Percentiles rank a stretch among this genome's conserved stretches.
phyloP scores from a whole-genome alignment of 1,140 invertebrate genomes.

The Drosophila gunungcola region DNA sequence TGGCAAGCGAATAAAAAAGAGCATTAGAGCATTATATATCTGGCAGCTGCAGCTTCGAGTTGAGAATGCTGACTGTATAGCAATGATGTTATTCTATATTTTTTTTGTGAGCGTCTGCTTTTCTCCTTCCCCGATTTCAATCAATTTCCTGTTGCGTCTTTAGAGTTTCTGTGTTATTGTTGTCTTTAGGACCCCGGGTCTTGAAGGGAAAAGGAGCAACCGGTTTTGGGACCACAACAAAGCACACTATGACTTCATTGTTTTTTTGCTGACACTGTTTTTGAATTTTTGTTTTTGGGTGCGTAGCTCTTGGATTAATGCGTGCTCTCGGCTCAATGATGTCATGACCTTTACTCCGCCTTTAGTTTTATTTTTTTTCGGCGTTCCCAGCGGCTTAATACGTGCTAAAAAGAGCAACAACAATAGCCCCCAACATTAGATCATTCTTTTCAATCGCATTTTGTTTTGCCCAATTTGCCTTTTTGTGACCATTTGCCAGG shows the following conservation, averaged over 20 bases:
- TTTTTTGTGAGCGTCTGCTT: conserved; percentile 20
- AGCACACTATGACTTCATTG: conserved; percentile 38
- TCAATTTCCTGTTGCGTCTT: conserved; percentile 34
- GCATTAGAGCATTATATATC: background rate
- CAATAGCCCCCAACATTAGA: background rate
- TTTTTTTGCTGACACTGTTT: conserved; percentile 1
- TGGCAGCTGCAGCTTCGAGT: conserved; percentile 8
- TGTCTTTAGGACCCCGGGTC: conserved; percentile 8
- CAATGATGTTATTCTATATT: background rate
- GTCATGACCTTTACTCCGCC: conserved; percentile 6
- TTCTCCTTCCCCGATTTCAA: background rate
- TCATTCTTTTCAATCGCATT: conserved; percentile 2
- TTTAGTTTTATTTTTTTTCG: background rate
- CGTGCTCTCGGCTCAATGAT: conserved; percentile 17
- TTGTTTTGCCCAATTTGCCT: background rate
- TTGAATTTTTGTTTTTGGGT: conserved; percentile 4
- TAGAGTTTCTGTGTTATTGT: background rate
- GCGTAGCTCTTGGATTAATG: conserved; percentile 22
- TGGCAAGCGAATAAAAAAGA: background rate
- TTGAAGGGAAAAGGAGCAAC: conserved; percentile 17
- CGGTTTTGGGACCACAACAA: conserved; percentile 38
- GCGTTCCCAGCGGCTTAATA: conserved; percentile 5
- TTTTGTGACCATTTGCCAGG: background rate
- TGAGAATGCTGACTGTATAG: background rate
- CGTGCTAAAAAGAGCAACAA: background rate